Percentiles rank a stretch among this genome's conserved stretches.
These are phyloP conservation scores for Hydraecia micacea DNA, from an alignment of 2,888 invertebrate genomes.

Conservation along the genomic window DNA sequence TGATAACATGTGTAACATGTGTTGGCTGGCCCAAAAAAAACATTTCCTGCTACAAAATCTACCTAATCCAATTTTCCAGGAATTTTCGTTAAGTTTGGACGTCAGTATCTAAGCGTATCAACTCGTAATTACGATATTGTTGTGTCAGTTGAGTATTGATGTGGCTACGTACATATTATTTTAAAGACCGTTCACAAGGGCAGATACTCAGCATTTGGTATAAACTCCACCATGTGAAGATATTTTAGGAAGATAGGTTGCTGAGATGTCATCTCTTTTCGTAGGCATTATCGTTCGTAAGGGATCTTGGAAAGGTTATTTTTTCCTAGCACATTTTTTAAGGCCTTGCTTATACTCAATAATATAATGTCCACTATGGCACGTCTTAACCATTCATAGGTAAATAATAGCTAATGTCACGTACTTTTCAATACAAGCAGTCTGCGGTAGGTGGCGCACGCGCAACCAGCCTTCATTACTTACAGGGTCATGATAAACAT, in stretches of 20 bases:
- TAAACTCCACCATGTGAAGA: too few relatives aligned
- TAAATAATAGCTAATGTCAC: slow-evolving; percentile 26
- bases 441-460: slow-evolving; percentile 45
- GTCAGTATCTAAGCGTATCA: slow-evolving; percentile 44
- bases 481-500: slow-evolving; percentile 25
- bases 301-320: neutral
- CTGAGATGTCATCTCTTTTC: neutral
- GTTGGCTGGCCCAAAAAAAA: slow-evolving; percentile 19
- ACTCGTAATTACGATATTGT: slow-evolving; percentile 31
- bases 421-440: slow-evolving; percentile 31
- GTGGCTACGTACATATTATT: slow-evolving; percentile 2
- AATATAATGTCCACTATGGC: neutral
- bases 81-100: slow-evolving; percentile 27
- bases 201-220: neutral
- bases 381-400: slow-evolving; percentile 15
- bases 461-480: slow-evolving; percentile 12
- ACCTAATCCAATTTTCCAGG: slow-evolving; percentile 46
- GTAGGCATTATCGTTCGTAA: neutral
- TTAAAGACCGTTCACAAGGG: neutral
- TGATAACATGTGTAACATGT: slow-evolving; percentile 27
- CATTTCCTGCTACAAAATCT: slow-evolving; percentile 9
- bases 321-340: neutral
- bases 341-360: neutral
- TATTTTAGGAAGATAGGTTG: neutral
- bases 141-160: slow-evolving; percentile 10